These are phyloP conservation scores for Globicephala melas DNA, from an alignment of 2,113 vertebrate genomes.

Conservation along the genomic window DNA sequence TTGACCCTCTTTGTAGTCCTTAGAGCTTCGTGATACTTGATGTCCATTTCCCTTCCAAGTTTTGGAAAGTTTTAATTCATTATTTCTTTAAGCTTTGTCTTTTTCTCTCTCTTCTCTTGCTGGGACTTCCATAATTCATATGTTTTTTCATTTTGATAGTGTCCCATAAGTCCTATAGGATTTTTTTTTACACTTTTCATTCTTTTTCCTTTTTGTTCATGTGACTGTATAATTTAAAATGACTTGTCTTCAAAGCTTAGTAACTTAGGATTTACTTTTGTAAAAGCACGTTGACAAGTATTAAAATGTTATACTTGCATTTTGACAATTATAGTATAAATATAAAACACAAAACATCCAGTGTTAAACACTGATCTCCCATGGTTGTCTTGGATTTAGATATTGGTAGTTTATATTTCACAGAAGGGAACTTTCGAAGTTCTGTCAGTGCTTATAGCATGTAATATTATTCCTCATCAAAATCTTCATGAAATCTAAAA, in stretches of 20 bases:
- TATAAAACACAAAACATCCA: background rate
- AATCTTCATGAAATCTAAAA: background rate
- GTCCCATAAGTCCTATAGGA: background rate
- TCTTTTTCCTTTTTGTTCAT: background rate
- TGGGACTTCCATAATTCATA: background rate
- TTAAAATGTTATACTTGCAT: background rate
- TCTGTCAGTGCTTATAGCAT: background rate
- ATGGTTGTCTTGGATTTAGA: background rate
- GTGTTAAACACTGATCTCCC: background rate
- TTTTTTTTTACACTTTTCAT: background rate
- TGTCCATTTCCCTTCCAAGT: background rate
- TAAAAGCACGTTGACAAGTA: background rate
- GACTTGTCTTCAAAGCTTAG: background rate
- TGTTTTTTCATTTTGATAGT: background rate
- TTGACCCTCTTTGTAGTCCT: background rate
- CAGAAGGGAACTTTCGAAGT: background rate
- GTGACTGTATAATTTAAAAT: background rate
- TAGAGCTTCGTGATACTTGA: background rate
- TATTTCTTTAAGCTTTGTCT: background rate
- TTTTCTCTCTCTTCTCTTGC: background rate
- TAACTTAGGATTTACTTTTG: background rate
- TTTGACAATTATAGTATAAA: background rate
- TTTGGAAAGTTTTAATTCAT: background rate
- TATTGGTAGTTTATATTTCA: slow-evolving; percentile 7
- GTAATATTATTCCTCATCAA: background rate